A percentile compares a stretch with the other conserved stretches of the same genome.
Conservation (phyloP, 2,797 vertebrate genomes). For the Lates japonicus region DNA sequence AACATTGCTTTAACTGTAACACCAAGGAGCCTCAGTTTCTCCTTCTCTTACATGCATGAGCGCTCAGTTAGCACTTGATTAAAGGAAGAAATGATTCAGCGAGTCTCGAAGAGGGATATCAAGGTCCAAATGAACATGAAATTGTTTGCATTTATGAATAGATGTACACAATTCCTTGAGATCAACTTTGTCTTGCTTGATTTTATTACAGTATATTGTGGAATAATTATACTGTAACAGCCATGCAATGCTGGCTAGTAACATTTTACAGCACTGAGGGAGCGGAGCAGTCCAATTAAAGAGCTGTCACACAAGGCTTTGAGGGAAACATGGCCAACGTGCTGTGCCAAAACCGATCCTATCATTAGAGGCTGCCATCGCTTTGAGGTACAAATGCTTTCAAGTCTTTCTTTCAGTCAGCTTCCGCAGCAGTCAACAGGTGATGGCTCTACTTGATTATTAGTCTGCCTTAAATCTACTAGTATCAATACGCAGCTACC, state of each 20-base stretch:
- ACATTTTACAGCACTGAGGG: slow-evolving; percentile 66
- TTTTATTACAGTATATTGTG: slow-evolving; percentile 71
- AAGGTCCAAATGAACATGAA: slow-evolving; percentile 58
- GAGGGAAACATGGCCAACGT: slow-evolving; percentile 71
- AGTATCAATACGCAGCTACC: slow-evolving; percentile 64
- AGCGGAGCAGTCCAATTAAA: slow-evolving; percentile 81
- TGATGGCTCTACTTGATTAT: slow-evolving; percentile 79
- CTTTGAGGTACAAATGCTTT: slow-evolving; percentile 81
- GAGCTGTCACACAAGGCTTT: slow-evolving; percentile 79
- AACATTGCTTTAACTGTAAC: slow-evolving; percentile 52
- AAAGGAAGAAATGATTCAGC: slow-evolving; percentile 55
- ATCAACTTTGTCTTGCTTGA: slow-evolving; percentile 66
- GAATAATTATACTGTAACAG: slow-evolving; percentile 77
- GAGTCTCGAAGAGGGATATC: slow-evolving; percentile 45
- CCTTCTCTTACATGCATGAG: slow-evolving; percentile 58
- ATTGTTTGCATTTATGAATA: slow-evolving; percentile 51
- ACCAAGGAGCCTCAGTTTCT: slow-evolving; percentile 45
- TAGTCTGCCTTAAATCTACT: slow-evolving; percentile 58
- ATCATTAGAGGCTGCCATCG: slow-evolving; percentile 78
- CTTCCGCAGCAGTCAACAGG: slow-evolving; percentile 77
- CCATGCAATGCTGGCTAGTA: slow-evolving; percentile 65
- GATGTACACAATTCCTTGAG: slow-evolving; percentile 49
- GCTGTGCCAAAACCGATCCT: slow-evolving; percentile 76
- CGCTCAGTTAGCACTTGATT: slow-evolving; percentile 64
- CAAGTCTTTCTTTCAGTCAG: slow-evolving; percentile 70